Evolutionary conservation across 2,888 invertebrate genomes (phyloP), one percentile per base, ranked within the genome.

Genomic region (Aspidapion aeneum): DNA sequence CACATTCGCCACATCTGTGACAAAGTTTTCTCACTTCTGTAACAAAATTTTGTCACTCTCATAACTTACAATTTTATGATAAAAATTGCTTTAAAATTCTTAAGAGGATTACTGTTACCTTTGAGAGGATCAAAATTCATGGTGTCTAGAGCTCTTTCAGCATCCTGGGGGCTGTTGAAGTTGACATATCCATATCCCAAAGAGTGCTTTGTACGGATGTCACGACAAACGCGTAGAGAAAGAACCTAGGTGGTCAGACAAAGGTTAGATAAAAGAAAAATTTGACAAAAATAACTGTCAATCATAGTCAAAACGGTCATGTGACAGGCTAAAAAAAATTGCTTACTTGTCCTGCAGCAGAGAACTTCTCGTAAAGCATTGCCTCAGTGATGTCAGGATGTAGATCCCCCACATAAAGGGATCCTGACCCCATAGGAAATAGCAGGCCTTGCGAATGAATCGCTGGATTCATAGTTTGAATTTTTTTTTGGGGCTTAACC

Each of bases 161-260:
- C 98, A 85, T 99, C 99, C 72, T 94, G 91, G 72, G 97, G 96
- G 81, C 98, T 96, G 82, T 98, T 98, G 83, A 98, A 99, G 84
- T 99, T 99, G 74, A 99, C 98, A 82, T 99, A 99, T 73, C 98
- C 99, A 85, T 99, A 99, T 71, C 99, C 99, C 72, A 99, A 86
- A 65, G 98, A 98, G 78, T 96, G 89, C 77, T 98, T 90, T 71
- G 98, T 98, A 74, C 96, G 90, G 83, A 97, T 91, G 83, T 99
- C 99, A 74, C 99, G 90, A 82, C 99, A 99, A 66, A 99, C 97
- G 74, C 99, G 90, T 80, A 99, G 96, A 66, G 98, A 98, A 70
- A 99, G 85, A 67, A 99, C 97, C n/a, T n/a, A n/a, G n/a, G n/a
- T n/a, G n/a, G n/a, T n/a, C n/a, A n/a, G n/a, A n/a, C n/a, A n/a